Percentiles rank a stretch among this genome's conserved stretches.
Evolutionary conservation across 2,888 invertebrate species (phyloP).

Genomic region (Andrena praecox): DNA sequence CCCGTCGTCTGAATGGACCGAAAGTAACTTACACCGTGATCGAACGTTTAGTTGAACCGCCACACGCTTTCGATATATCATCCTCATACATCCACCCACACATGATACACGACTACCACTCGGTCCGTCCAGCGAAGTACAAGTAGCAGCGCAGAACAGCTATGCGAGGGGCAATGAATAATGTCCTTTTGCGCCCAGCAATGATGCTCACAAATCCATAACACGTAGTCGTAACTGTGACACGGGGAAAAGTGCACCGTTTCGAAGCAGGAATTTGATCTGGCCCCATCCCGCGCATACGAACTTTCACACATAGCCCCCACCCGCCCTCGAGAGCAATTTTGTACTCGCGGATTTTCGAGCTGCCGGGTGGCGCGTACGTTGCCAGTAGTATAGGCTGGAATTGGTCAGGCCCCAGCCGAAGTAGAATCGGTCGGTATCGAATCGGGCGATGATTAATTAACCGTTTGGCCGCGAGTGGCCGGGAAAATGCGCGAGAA

Average conservation of each 20-base stretch:
- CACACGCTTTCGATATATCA: slow-evolving; percentile 26
- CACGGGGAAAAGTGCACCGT: background rate
- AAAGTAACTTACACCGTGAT: background rate
- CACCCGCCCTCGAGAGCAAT: background rate
- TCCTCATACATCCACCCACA: slow-evolving; percentile 12
- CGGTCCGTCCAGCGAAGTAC: slow-evolving; percentile 6
- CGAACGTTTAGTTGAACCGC: background rate
- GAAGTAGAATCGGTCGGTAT: slow-evolving; percentile 21
- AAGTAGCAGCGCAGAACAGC: slow-evolving; percentile 66
- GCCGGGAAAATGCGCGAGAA: background rate
- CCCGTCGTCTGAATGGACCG: background rate
- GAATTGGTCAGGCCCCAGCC: slow-evolving; percentile 7
- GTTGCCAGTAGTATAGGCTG: slow-evolving; percentile 22
- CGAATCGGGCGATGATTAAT: background rate
- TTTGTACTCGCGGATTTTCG: background rate
- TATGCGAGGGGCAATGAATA: slow-evolving; percentile 59
- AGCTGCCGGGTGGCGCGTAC: background rate
- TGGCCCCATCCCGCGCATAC: background rate
- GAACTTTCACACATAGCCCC: background rate
- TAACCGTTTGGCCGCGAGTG: background rate
- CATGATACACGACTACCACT: slow-evolving; percentile 6
- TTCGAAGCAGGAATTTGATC: background rate
- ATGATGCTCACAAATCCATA: slow-evolving; percentile 85
- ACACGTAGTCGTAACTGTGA: slow-evolving; percentile 75
- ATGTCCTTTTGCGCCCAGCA: slow-evolving; percentile 57